These are phyloP conservation scores for Nomada hirtipes DNA, from an alignment of 2,888 invertebrate species.

Conservation along the genomic window DNA sequence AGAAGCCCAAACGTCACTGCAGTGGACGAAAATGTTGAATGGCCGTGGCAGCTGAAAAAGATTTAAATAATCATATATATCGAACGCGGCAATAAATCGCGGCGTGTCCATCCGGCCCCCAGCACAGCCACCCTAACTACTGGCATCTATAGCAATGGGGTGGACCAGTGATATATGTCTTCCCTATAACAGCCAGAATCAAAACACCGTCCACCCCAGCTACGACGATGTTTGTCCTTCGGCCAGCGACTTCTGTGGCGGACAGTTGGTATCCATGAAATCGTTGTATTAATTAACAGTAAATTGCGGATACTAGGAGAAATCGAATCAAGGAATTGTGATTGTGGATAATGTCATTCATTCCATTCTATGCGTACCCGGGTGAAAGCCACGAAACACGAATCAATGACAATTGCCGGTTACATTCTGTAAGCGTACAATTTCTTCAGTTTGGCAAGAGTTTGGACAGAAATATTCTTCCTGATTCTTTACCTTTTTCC, in stretches of 20 bases:
- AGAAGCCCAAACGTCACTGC: neutral
- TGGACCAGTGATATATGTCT: slow-evolving; percentile 81
- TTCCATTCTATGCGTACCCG: neutral
- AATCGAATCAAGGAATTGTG: slow-evolving; percentile 18
- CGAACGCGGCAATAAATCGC: slow-evolving; percentile 77
- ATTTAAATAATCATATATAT: slow-evolving; percentile 80
- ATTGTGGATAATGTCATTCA: slow-evolving; percentile 26
- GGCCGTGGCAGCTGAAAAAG: slow-evolving; percentile 58
- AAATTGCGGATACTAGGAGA: slow-evolving; percentile 41
- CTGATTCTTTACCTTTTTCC: neutral
- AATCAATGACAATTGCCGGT: neutral
- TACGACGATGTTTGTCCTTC: slow-evolving; percentile 74
- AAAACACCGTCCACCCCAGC: slow-evolving; percentile 77
- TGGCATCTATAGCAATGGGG: slow-evolving; percentile 76
- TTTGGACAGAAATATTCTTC: neutral
- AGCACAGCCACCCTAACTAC: slow-evolving; percentile 77
- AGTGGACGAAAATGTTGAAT: slow-evolving; percentile 39
- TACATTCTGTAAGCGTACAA: too few relatives aligned
- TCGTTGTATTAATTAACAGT: slow-evolving; percentile 71
- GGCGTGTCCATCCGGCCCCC: slow-evolving; percentile 74
- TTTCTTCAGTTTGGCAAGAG: too few relatives aligned
- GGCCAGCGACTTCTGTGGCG: slow-evolving; percentile 57
- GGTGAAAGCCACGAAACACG: neutral
- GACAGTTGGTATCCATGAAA: slow-evolving; percentile 66
- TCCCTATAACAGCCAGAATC: slow-evolving; percentile 82